These are phyloP conservation scores for Pavo muticus DNA, from an alignment of 2,113 vertebrate genomes.

Conservation along the genomic window DNA sequence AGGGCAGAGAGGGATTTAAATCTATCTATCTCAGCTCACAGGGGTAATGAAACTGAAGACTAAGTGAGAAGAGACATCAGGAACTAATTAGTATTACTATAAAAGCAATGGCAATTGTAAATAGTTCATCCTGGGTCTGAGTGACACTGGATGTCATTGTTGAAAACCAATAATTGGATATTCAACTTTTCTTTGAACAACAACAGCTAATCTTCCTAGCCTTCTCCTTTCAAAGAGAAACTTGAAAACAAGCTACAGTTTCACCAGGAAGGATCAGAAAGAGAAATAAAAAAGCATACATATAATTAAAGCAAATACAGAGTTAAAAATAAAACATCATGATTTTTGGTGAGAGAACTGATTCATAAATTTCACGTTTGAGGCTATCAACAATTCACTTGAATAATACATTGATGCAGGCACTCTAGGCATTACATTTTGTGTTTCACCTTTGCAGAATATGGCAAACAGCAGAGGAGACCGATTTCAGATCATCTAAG, in stretches of 20 bases:
- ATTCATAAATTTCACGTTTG: background rate
- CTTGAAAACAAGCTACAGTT: background rate
- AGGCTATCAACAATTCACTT: background rate
- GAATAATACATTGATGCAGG: background rate
- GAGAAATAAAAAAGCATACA: background rate
- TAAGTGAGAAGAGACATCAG: background rate
- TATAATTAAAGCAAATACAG: background rate
- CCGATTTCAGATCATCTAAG: background rate
- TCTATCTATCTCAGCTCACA: background rate
- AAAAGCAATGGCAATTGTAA: background rate
- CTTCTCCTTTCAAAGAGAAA: background rate
- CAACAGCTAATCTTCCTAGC: background rate
- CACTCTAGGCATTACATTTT: background rate
- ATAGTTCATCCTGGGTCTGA: background rate
- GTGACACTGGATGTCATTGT: background rate
- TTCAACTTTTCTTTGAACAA: background rate
- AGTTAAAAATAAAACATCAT: background rate
- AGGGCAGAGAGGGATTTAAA: background rate
- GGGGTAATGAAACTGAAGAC: background rate
- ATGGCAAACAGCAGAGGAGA: background rate
- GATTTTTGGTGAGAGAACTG: fast-evolving
- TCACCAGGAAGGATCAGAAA: background rate
- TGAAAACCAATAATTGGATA: background rate
- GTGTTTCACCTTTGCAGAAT: background rate
- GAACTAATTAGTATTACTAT: background rate